Evolutionary conservation across 2,113 vertebrate species (phyloP), one percentile per base, ranked within the genome.

Genomic region (Strix uralensis): DNA sequence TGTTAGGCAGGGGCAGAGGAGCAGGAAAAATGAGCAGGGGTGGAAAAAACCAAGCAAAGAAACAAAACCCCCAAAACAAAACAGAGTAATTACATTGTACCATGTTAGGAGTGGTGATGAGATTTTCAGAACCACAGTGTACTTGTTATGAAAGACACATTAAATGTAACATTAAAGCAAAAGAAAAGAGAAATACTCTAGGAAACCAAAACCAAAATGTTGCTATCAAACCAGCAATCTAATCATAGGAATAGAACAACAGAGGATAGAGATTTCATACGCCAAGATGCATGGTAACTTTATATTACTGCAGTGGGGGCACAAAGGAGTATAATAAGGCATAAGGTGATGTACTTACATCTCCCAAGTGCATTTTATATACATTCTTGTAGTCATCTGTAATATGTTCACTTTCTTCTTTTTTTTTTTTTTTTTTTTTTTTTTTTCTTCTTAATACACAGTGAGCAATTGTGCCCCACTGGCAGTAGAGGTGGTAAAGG

Each of bases 1-100:
- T 92, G 78, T 87, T 94, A 92, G 94, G 51, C 59, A 72, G 91
- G n/a, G 73, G 61, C 49, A 87, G 49, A 80, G 67, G 67, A 91
- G 58, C 81, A 92, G 71, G 42, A 47, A 80, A 95, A 96, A 86
- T 10, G 38, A 78, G 36, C 38, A 89, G 57, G 81, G 54, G 70
- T 82, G 46, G 32, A 49, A 58, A 89, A 88, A 88, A 82, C 7
- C 47, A 80, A 30, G 16, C 62, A 75, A 94, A 4, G 54, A 86
- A 89, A 47, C 30, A 67, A 82, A 79, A 5, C 4, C 14, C 20
- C 8, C 30, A 8, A 79, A 91, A 46, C 34, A 65, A 88, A 92
- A 67, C 36, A 66, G n/a, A 77, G 10, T 72, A 79, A 94, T 95
- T 92, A 75, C 71, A 61, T 30, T 34, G 70, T 27, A 89, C 25